Base-by-base conservation (phyloP, 2,888 invertebrate genomes). In the Macroteleia sp. region DNA sequence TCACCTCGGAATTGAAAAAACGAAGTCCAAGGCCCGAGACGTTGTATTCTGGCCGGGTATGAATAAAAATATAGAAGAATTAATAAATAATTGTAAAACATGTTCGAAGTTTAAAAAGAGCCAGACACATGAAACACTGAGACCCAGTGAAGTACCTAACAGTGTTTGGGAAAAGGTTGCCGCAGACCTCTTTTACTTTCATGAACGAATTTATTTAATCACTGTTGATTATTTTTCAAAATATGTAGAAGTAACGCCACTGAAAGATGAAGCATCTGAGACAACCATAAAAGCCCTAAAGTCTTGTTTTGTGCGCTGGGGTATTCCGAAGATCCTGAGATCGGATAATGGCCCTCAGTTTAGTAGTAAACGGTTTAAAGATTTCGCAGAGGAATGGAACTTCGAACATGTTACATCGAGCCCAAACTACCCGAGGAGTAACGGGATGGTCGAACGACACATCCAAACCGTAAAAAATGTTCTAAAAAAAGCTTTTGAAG, bases 321-420 rank as follows among this genome's bases (percentile, higher is more conserved):
- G 75, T 2, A 64, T 79, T 2, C 75, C 79, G 3, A 41, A 50
- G 25, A 41, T 61, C 0, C 22, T 77, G 0, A 19, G 57, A 16
- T 79, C 69, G 3, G 79, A 81, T 14, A 75, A 71, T 50, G 81
- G 76, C 8, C 73, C 78, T 2, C 73, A 80, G 34, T 81, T 67
- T 32, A 64, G 41, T 22, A 44, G 52, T 34, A 34, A 50, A 34
- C 22, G 76, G 6, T 78, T 74, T 14, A 54, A 44, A 28, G 48
- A 77, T 25, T 79, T 77, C 9, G n/a, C n/a, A n/a, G 19, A 17
- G 9, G 2, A 10, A 56, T 71, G 71, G 62, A 71, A 71, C 30
- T 56, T 71, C 22, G 9, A 30, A 10, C 41, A 50, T 20, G 28
- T 44, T 2, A 71, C 71, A 19, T 54, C 54, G 1, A 61, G 70